Conservation (phyloP, 2,888 invertebrate genomes). For the Xestia c-nigrum region DNA sequence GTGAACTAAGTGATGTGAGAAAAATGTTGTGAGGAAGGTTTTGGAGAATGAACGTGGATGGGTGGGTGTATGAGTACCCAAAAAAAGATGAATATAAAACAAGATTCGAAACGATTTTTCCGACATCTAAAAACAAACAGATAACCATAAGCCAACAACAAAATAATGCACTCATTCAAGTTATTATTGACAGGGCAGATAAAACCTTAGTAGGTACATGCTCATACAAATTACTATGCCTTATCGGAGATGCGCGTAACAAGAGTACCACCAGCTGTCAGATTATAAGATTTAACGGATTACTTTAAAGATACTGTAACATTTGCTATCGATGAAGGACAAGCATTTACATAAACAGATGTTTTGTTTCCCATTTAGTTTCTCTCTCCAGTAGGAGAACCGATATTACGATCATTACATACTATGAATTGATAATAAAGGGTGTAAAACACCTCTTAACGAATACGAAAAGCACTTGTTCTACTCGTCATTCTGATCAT, state of each 20-base stretch:
- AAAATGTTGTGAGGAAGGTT: too few species aligned
- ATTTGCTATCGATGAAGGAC: slow-evolving; percentile 7
- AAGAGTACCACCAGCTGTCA: slow-evolving; percentile 21
- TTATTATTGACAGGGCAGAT: slow-evolving; percentile 18
- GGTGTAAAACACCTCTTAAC: too few species aligned
- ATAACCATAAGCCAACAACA: neutral
- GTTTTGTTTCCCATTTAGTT: neutral
- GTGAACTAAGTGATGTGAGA: neutral
- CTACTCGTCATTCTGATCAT: too few species aligned
- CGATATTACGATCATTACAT: neutral
- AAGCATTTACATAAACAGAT: neutral
- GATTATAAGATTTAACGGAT: slow-evolving; percentile 25
- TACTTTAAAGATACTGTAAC: slow-evolving; percentile 10
- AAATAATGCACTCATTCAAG: slow-evolving; percentile 18
- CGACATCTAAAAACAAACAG: neutral
- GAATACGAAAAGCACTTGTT: too few species aligned
- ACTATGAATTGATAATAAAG: neutral
- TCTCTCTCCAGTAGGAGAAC: neutral
- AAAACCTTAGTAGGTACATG: neutral
- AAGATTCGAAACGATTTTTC: neutral
- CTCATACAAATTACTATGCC: slow-evolving; percentile 4
- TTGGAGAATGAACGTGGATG: too few species aligned
- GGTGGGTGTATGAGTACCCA: too few species aligned
- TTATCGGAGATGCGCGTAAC: slow-evolving; percentile 5
- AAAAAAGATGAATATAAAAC: neutral